phyloP scores from a whole-genome alignment of 2,797 vertebrate species.

The Sebastes oblongus region DNA sequence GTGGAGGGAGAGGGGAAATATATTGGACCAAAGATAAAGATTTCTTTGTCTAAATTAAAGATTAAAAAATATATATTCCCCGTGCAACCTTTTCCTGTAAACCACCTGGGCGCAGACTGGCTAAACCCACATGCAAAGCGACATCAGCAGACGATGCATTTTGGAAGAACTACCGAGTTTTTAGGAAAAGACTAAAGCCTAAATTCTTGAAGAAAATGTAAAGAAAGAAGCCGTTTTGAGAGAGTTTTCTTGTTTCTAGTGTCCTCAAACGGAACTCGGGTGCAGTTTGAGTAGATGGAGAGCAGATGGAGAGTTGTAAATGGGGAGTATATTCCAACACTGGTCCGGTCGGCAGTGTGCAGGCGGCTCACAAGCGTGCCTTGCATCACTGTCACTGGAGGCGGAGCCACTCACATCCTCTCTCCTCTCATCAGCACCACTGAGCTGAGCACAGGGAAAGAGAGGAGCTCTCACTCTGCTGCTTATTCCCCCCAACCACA shows the following conservation, averaged over 20 bases:
- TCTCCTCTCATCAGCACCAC: conserved; percentile 74
- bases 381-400: conserved; percentile 67
- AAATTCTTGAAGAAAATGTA: conserved; percentile 33
- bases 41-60: neutral
- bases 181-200: conserved; percentile 17
- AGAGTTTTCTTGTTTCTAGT: conserved; percentile 16
- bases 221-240: conserved; percentile 2
- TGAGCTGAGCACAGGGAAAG: conserved; percentile 15
- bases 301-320: conserved; percentile 58
- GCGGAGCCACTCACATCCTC: conserved; percentile 68
- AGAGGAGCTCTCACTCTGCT: conserved; percentile 19
- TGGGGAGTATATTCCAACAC: conserved; percentile 60
- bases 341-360: conserved; percentile 58
- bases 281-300: conserved; percentile 10
- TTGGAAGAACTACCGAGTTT: conserved; percentile 60
- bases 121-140: conserved; percentile 47
- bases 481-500: neutral
- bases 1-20: neutral
- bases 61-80: conserved; percentile 2
- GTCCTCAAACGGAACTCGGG: conserved; percentile 15
- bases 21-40: conserved; percentile 34
- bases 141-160: conserved; percentile 46
- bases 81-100: conserved; percentile 11
- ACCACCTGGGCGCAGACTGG: conserved; percentile 27
- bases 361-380: conserved; percentile 57